Percentiles rank a stretch among this genome's conserved stretches.
phyloP scores from a whole-genome alignment of 2,888 invertebrate genomes.

The Smittia sp. region DNA sequence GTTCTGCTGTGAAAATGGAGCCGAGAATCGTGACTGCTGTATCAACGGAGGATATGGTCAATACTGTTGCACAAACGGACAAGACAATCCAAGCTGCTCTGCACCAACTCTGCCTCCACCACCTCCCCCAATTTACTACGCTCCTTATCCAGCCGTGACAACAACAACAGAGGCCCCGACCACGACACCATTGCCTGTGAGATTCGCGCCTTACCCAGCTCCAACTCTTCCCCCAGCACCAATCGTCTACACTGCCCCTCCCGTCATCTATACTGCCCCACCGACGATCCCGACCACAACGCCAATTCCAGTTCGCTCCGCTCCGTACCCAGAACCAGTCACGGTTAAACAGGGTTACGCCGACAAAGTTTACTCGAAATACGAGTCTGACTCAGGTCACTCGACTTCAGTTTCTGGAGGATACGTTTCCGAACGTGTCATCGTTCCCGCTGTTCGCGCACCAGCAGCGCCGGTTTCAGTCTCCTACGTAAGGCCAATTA shows the following conservation, averaged over 20 bases:
- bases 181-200: constrained; percentile 43
- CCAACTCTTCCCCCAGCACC: constrained; percentile 39
- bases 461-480: not conserved
- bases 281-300: constrained; percentile 11
- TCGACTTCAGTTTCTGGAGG: not conserved
- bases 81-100: no score
- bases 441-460: not conserved
- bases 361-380: constrained; percentile 36
- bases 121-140: constrained; percentile 43
- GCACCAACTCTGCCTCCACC: constrained; percentile 45
- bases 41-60: constrained; percentile 10
- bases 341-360: constrained; percentile 23
- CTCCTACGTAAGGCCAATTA: not conserved
- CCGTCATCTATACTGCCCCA: not conserved
- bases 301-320: constrained; percentile 18
- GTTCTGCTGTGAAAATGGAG: not conserved
- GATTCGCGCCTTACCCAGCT: constrained; percentile 41
- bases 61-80: no score
- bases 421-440: not conserved
- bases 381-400: not conserved
- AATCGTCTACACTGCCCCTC: constrained; percentile 7
- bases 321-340: constrained; percentile 40
- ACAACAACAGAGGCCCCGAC: constrained; percentile 44
- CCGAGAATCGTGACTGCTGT: constrained; percentile 19
- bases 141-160: constrained; percentile 43